Base-by-base conservation (phyloP, 2,113 vertebrate species). In the Alexandromys fortis region DNA sequence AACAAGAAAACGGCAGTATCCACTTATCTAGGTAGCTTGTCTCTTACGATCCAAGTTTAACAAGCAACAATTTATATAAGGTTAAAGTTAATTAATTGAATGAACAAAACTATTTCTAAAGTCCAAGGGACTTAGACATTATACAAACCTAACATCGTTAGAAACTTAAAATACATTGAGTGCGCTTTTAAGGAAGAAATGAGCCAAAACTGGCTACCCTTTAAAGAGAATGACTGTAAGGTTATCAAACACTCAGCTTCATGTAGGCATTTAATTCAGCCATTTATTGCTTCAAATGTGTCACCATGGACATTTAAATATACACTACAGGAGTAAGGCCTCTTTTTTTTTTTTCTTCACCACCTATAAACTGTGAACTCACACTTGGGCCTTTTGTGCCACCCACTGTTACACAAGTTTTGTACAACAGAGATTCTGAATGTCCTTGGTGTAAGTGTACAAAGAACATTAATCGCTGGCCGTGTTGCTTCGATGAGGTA, bases 251-350 rank as follows among this genome's bases (percentile, higher is more conserved):
- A 98, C 96, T 98, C 97, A 68, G 96, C 94, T 97, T 97, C 92
- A 73, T 96, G 96, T 93, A 97, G 96, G 96, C 94, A 98, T 97
- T 98, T 91, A 92, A 96, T 97, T 95, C 97, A 97, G 97, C 97
- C 97, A 97, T 98, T 98, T 97, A 97, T 98, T 98, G 98, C 97
- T 97, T 97, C 92, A 97, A 97, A 96, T 95, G 86, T 96, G 96
- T 96, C 76, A 96, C 95, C 96, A 97, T 88, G 96, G 97, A 98
- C 97, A 98, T 95, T 95, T 95, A 94, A 92, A 97, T 95, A 96
- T 42, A 96, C 94, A 97, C 97, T 96, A 97, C 61, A 97, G 95
- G 78, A 97, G 90, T 95, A 97, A 98, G 97, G 97, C 97, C 96
- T 98, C 96, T 61, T n/a, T 95, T 96, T 97, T 96, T 97, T 97